Evolutionary conservation across 1,140 invertebrate genomes (phyloP).

Genomic region (Neodiprion pinetum): DNA sequence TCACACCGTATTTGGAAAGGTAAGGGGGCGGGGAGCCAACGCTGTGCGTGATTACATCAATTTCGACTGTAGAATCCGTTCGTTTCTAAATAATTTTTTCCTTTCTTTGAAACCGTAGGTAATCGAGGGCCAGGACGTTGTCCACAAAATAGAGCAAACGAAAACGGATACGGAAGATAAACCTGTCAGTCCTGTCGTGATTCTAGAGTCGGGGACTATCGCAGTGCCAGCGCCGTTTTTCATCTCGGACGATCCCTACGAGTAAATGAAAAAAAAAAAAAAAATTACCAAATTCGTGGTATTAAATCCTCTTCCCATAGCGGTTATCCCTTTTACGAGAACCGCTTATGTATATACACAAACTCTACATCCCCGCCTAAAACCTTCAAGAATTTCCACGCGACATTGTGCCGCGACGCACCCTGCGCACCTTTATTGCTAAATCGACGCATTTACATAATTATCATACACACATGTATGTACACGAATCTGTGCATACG

Average conservation of each 20-base stretch:
- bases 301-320: conserved; percentile 9
- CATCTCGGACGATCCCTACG: conserved; percentile 74
- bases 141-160: conserved; percentile 84
- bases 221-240: conserved; percentile 67
- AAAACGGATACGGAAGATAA: conserved; percentile 78
- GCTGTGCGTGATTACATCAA: not conserved
- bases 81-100: conserved; percentile 11
- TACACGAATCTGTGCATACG: no score
- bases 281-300: conserved; percentile 9
- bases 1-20: conserved; percentile 95
- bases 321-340: not conserved
- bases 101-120: conserved; percentile 62
- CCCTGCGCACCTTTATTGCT: no score
- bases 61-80: conserved; percentile 13
- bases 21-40: conserved; percentile 53
- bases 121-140: conserved; percentile 80
- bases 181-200: conserved; percentile 72
- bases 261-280: conserved; percentile 61
- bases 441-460: no score
- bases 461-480: no score
- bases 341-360: not conserved
- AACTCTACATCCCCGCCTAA: not conserved
- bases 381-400: conserved; percentile 12
- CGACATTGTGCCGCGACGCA: no score
- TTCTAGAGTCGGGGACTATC: conserved; percentile 71